These are phyloP conservation scores for Atta colombica DNA, from an alignment of 1,140 invertebrate genomes.

Conservation along the genomic window DNA sequence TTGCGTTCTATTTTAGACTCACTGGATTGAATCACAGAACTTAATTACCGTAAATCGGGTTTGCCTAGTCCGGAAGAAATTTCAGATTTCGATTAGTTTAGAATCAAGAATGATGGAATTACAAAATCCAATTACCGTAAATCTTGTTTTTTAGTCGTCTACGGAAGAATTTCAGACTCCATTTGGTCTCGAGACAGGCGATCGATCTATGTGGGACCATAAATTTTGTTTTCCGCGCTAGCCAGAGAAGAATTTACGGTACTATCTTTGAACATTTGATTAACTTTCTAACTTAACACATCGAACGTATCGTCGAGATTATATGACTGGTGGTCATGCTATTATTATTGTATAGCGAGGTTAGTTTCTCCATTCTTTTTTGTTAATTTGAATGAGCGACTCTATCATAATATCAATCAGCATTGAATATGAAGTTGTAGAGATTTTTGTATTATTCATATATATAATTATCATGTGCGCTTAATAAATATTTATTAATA, in stretches of 20 bases:
- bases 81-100: conserved; percentile 51
- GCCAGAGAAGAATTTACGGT: conserved; percentile 43
- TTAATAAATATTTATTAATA: conserved; percentile 30
- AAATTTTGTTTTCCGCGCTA: conserved; percentile 59
- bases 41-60: conserved; percentile 51
- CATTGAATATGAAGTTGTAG: neutral
- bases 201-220: conserved; percentile 54
- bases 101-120: conserved; percentile 45
- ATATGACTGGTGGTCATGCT: neutral
- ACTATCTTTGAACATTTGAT: conserved; percentile 57
- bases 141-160: conserved; percentile 59
- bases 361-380: neutral
- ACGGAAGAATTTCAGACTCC: conserved; percentile 61
- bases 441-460: neutral
- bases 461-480: no score
- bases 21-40: neutral
- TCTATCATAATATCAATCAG: neutral
- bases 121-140: conserved; percentile 62
- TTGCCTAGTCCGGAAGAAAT: conserved; percentile 12
- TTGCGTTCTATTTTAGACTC: conserved; percentile 16
- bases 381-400: neutral
- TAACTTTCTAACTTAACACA: conserved; percentile 49
- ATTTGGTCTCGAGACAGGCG: conserved; percentile 58
- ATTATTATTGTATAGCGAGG: conserved; percentile 10
- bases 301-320: conserved; percentile 28